phyloP scores from a whole-genome alignment of 2,888 invertebrate genomes.

The Merodon equestris region DNA sequence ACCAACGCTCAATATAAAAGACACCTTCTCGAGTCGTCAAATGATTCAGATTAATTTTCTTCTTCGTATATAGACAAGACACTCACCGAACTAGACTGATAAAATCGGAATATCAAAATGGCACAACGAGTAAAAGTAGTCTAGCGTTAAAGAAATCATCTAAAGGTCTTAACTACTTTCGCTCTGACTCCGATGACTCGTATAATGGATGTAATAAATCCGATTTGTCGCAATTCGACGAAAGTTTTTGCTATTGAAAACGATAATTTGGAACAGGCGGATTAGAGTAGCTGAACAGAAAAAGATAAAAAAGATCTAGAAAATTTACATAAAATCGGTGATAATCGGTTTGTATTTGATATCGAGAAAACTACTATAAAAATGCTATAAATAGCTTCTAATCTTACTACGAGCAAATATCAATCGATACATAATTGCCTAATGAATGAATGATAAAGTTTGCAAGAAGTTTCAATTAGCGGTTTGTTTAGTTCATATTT shows the following conservation, averaged over 20 bases:
- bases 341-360: no score
- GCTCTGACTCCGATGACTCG: constrained; percentile 17
- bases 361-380: no score
- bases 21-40: constrained; percentile 69
- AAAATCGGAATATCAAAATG: no score
- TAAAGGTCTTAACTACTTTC: constrained; percentile 1
- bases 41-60: constrained; percentile 64
- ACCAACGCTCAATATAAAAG: constrained; percentile 71
- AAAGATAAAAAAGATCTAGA: constrained; percentile 13
- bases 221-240: constrained; percentile 18
- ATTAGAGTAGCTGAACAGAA: constrained; percentile 6
- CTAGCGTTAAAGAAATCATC: constrained; percentile 7
- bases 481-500: no score
- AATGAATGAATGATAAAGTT: no score
- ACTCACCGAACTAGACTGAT: constrained; percentile 22
- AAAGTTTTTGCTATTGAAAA: constrained; percentile 20
- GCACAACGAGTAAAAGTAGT: constrained; percentile 19
- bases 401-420: no score
- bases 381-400: no score
- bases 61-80: constrained; percentile 34
- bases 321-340: not conserved
- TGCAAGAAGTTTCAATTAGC: no score
- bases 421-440: no score
- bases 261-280: constrained; percentile 18
- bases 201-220: constrained; percentile 22